Conservation (phyloP, 2,797 vertebrate species). For the Fringilla coelebs region DNA sequence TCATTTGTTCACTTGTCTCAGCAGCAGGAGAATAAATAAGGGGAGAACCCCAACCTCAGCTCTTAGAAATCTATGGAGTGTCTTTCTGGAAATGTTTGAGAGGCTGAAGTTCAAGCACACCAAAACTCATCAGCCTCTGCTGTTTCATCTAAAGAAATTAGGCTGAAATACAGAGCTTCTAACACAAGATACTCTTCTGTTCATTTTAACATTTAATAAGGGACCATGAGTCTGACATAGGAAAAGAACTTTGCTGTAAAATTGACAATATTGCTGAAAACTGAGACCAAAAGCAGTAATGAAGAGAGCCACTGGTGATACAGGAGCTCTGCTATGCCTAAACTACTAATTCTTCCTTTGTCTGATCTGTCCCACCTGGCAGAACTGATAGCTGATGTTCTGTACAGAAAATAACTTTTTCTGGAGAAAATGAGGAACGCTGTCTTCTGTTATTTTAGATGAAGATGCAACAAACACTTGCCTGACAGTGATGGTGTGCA, state of each 20-base stretch:
- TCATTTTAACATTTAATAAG: not conserved
- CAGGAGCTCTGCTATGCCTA: not conserved
- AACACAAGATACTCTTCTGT: not conserved
- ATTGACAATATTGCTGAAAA: not conserved
- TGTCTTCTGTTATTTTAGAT: not conserved
- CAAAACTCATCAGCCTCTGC: not conserved
- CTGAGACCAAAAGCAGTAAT: not conserved
- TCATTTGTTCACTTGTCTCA: slow-evolving; percentile 18
- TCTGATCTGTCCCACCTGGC: not conserved
- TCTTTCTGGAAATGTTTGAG: not conserved
- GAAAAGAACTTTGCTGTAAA: not conserved
- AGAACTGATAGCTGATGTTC: not conserved
- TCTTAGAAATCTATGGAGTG: not conserved
- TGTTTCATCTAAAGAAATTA: not conserved
- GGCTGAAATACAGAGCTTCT: not conserved
- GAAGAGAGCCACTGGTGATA: not conserved
- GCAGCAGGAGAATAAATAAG: slow-evolving; percentile 21
- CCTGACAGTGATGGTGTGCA: not conserved
- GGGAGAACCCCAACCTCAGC: not conserved
- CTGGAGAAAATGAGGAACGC: not conserved
- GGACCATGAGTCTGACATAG: not conserved
- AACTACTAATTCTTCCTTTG: not conserved
- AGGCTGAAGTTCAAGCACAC: not conserved
- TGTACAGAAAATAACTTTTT: not conserved
- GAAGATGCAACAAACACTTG: not conserved